Evolutionary conservation across 1,140 invertebrate species (phyloP).

Genomic region (Bombus picipes): DNA sequence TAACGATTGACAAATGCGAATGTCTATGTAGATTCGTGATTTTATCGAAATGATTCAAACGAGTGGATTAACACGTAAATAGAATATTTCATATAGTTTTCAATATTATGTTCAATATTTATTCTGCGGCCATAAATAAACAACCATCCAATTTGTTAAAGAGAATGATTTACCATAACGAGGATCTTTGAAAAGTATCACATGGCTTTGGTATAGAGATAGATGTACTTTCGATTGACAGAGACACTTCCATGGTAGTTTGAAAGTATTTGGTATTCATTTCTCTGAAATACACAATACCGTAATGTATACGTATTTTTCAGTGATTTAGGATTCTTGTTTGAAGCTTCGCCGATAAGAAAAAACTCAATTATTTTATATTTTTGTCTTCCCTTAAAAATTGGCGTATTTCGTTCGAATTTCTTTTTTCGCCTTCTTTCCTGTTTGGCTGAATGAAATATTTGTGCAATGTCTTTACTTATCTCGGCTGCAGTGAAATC

Average conservation of each 20-base stretch:
- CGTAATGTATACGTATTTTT: too few species aligned
- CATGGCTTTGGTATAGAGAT: not conserved
- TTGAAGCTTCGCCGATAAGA: too few species aligned
- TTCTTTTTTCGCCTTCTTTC: not conserved
- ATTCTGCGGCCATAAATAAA: too few species aligned
- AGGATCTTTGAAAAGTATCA: not conserved
- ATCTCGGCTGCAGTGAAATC: conserved; percentile 21
- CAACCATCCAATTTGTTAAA: not conserved
- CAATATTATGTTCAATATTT: too few species aligned
- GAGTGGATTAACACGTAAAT: not conserved
- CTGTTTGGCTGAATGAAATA: not conserved
- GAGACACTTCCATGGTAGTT: too few species aligned
- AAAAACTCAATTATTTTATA: not conserved
- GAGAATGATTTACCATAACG: not conserved
- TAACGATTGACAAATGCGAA: not conserved
- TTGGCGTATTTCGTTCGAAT: not conserved
- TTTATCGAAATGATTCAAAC: not conserved
- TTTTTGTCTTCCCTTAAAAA: not conserved
- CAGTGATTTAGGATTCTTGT: not conserved
- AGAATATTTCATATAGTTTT: too few species aligned
- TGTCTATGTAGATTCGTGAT: not conserved
- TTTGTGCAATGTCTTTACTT: conserved; percentile 14
- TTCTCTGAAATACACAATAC: not conserved
- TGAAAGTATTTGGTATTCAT: not conserved
- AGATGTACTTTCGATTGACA: too few species aligned